Evolutionary conservation across 37 sponge, comb jelly and placozoan genomes (phyloP).

Genomic region (Dysidea cf. avara): DNA sequence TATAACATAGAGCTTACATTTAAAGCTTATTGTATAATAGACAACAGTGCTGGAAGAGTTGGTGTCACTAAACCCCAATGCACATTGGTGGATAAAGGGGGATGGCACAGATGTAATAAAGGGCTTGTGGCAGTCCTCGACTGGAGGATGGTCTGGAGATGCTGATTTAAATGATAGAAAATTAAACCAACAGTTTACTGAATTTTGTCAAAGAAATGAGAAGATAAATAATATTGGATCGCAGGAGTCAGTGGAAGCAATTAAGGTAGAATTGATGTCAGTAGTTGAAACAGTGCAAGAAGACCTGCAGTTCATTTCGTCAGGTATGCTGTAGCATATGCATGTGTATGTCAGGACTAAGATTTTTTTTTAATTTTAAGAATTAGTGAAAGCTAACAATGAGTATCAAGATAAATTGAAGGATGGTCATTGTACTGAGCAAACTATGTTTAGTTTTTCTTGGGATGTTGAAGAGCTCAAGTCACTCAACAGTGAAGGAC

Average conservation of each 20-base stretch:
- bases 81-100: no score
- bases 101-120: constrained; percentile 20
- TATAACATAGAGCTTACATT: no score
- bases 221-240: neutral
- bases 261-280: neutral
- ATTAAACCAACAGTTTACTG: no score
- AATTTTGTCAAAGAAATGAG: neutral
- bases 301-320: constrained; percentile 14
- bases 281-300: neutral
- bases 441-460: constrained; percentile 25
- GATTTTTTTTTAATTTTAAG: neutral
- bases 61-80: no score
- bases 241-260: neutral
- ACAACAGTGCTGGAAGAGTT: no score
- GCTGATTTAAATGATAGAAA: constrained; percentile 22
- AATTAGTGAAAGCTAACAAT: constrained; percentile 1
- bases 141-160: constrained; percentile 38
- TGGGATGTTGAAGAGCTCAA: constrained; percentile 34
- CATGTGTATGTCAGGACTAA: neutral
- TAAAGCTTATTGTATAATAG: no score
- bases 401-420: constrained; percentile 25
- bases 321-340: neutral
- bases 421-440: neutral
- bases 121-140: constrained; percentile 23
- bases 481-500: neutral